phyloP scores from a whole-genome alignment of 2,113 vertebrate species.

The Zosterops hypoxanthus region DNA sequence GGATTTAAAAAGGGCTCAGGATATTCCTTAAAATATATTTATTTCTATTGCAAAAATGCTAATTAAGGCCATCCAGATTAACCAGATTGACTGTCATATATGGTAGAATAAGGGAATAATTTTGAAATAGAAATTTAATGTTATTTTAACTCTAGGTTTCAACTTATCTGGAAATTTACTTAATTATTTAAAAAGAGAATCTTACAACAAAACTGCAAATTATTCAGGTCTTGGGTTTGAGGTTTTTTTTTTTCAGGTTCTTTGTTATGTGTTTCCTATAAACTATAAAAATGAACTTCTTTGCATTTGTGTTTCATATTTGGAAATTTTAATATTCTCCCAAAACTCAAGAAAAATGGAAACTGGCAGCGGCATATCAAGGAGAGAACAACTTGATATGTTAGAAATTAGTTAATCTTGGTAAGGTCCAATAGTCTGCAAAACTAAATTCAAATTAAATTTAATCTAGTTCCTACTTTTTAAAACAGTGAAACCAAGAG shows the following conservation, averaged over 20 bases:
- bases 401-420: background rate
- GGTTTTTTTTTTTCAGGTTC: background rate
- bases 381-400: background rate
- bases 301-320: background rate
- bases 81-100: background rate
- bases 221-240: background rate
- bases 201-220: background rate
- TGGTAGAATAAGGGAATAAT: background rate
- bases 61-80: background rate
- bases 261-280: background rate
- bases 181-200: background rate
- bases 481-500: background rate
- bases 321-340: background rate
- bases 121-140: background rate
- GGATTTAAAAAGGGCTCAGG: background rate
- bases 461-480: background rate
- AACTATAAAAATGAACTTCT: background rate
- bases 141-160: background rate
- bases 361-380: background rate
- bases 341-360: background rate
- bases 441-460: background rate
- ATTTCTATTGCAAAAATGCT: background rate
- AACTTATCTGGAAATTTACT: background rate
- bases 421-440: background rate
- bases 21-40: background rate